A percentile compares a stretch with the other conserved stretches of the same genome.
Conservation (phyloP, 2,113 vertebrate genomes). For the Columba janthina region DNA sequence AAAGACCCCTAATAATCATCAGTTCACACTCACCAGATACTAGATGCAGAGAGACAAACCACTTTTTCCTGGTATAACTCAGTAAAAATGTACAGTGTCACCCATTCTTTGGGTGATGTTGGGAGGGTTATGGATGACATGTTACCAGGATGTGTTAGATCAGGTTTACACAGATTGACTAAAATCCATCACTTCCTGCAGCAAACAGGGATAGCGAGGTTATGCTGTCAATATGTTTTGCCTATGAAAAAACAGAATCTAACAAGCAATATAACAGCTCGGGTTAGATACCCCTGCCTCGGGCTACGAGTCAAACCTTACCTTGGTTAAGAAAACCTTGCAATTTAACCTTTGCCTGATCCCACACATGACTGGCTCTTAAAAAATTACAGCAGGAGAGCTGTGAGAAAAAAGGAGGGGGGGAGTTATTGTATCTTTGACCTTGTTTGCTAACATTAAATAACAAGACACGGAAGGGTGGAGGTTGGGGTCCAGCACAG, state of each 20-base stretch:
- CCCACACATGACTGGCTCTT: not conserved
- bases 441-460: not conserved
- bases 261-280: constrained; percentile 18
- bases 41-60: not conserved
- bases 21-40: not conserved
- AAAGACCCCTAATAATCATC: not conserved
- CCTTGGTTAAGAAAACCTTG: not conserved
- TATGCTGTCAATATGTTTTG: not conserved
- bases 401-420: not conserved
- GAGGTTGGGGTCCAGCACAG: not conserved
- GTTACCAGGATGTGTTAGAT: not conserved
- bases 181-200: not conserved
- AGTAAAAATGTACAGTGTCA: not conserved
- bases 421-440: not conserved
- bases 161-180: not conserved
- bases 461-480: not conserved
- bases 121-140: not conserved
- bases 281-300: constrained; percentile 6
- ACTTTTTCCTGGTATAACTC: not conserved
- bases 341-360: constrained; percentile 53
- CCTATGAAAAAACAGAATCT: not conserved
- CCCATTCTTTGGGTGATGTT: not conserved
- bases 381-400: constrained; percentile 8
- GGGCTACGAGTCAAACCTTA: not conserved
- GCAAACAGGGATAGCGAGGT: not conserved